Base-by-base conservation (phyloP, 30 jellyfish, hydroid and myxozoan species). In the Pseudorhiza aurosa region DNA sequence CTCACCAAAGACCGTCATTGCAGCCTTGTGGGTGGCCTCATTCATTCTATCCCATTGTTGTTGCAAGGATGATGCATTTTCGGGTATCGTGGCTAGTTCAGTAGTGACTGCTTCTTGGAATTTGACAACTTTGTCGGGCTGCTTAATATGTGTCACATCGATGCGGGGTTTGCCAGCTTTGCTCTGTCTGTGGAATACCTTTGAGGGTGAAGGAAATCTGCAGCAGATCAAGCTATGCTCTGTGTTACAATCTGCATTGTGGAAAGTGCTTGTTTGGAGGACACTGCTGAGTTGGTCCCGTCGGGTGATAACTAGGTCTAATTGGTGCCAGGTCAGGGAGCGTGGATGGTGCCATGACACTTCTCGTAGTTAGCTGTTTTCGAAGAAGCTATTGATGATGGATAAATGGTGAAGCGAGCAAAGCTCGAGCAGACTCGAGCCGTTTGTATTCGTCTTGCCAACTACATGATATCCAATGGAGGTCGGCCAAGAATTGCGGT, bases 271-370 rank as follows among this genome's bases (percentile, higher is more conserved):
- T 1, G 67, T 46, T 40, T 8, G 11, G 4, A 2, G 72, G 25
- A 53, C 27, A 24, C 36, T 10, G 32, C 21, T 31, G 8, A 49
- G 74, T 0, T 1, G 2, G 2, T 2, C 8, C 10, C 49, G 30
- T 45, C 90, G 5, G 72, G 74, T 40, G 75, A 75, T 17, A 29
- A 55, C 43, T 3, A 51, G 29, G 27, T 78, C 90, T 11, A 78
- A 72, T n/a, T 78, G 90, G 58, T 60, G 90, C 86, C 84, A 78
- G 56, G 24, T 47, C 2, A 32, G 5, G 3, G 90, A 78, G 1
- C 81, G 45, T 1, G 88, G 90, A 35, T 78, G 83, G 5, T 24
- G 31, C 90, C 88, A 64, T 2, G 85, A 58, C 49, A 78, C 85
- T 47, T 27, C 12, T 47, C 26, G 74, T 11, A 60, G 83, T 11